A percentile compares a stretch with the other conserved stretches of the same genome.
Evolutionary conservation across 2,797 vertebrate genomes (phyloP).

Genomic region (Nasua narica): DNA sequence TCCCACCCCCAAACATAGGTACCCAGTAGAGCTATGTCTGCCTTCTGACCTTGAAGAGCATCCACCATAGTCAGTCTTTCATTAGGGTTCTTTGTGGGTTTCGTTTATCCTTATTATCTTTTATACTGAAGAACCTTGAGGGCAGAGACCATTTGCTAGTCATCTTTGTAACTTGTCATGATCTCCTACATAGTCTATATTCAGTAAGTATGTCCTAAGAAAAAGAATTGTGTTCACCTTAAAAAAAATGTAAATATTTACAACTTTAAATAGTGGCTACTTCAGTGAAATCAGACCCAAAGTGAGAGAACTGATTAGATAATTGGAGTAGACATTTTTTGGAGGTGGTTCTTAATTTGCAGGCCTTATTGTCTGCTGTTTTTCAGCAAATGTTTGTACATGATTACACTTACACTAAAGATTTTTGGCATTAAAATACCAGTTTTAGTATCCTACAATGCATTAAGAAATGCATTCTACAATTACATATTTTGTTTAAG

Average conservation of each 20-base stretch:
- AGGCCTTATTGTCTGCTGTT: constrained; percentile 8
- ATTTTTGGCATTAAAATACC: constrained; percentile 36
- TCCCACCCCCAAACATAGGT: neutral
- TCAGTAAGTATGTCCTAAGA: neutral
- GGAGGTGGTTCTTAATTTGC: neutral
- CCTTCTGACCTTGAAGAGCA: neutral
- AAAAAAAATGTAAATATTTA: neutral
- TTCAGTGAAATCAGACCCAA: neutral
- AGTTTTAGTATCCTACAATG: neutral
- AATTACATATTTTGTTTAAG: constrained; percentile 5
- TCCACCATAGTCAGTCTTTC: neutral
- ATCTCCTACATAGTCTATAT: neutral
- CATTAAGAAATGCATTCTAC: neutral
- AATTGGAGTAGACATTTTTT: neutral
- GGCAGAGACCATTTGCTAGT: neutral
- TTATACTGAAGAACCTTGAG: constrained; percentile 10
- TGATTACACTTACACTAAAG: neutral
- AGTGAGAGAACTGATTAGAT: constrained; percentile 17
- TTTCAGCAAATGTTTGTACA: neutral
- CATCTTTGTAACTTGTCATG: neutral
- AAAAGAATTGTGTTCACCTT: neutral
- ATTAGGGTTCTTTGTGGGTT: neutral
- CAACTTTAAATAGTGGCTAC: neutral
- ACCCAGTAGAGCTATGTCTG: neutral
- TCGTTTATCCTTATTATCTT: constrained; percentile 18